phyloP scores from a whole-genome alignment of 1,140 invertebrate species.

The Aphis gossypii region DNA sequence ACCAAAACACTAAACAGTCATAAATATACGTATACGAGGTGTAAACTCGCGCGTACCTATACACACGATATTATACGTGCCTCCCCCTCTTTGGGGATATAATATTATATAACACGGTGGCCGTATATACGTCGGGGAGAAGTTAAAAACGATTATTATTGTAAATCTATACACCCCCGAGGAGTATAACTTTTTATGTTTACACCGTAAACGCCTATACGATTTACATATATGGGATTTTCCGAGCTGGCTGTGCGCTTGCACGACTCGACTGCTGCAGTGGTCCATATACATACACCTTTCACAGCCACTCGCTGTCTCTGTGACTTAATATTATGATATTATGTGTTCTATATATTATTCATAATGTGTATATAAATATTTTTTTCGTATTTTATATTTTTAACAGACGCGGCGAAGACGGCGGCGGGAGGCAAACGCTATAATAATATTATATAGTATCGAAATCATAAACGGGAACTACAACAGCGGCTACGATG shows the following conservation, averaged over 20 bases:
- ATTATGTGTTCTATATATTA: too few relatives aligned
- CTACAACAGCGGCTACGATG: neutral
- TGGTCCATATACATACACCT: neutral
- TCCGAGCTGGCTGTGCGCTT: too few relatives aligned
- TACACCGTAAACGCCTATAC: slow-evolving; percentile 4
- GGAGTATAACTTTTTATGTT: slow-evolving; percentile 25
- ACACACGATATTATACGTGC: neutral
- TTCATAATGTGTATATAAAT: neutral
- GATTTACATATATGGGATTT: slow-evolving; percentile 19
- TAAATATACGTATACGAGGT: neutral
- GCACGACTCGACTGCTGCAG: neutral
- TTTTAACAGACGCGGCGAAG: neutral
- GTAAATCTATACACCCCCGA: slow-evolving; percentile 42
- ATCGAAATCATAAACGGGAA: neutral
- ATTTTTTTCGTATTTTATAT: slow-evolving; percentile 8
- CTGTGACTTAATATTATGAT: too few relatives aligned
- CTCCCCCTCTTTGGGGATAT: neutral
- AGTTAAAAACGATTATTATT: slow-evolving; percentile 23
- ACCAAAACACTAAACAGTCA: slow-evolving; percentile 1
- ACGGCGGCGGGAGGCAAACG: neutral
- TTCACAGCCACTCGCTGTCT: too few relatives aligned
- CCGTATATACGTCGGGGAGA: neutral
- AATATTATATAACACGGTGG: neutral
- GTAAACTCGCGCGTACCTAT: neutral
- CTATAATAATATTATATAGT: neutral